Base-by-base conservation (phyloP, 2,888 invertebrate genomes). In the Synergus gifuensis region DNA sequence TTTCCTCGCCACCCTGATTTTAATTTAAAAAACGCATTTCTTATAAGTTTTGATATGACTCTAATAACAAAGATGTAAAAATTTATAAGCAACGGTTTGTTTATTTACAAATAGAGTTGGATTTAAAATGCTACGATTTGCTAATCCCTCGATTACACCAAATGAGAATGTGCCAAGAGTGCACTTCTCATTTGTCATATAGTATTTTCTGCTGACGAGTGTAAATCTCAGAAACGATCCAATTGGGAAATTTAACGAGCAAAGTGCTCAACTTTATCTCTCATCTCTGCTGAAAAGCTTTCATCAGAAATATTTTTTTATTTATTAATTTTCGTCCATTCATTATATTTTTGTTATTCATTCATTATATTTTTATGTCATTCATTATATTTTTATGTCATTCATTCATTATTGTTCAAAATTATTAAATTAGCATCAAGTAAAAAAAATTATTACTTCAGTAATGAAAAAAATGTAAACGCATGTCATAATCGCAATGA, bases 161-260 rank as follows among this genome's bases (percentile, higher is more conserved):
- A 83, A 79, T 79, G 79, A 78, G 79, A 79, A 78, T 79, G 79
- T 77, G 66, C 78, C 46, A 67, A 44, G 67, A 79, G 76, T 77
- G 69, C 76, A 81, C 64, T 66, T 66, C 46, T 46, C 46, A 18
- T 12, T 46, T 16, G 8, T 46, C 22, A 14, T 62, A 28, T 28
- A 62, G 62, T 28, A 28, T 28, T 62, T 62, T 62, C 28, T 62
- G 62, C 62, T 62, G 62, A 62, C 28, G 28, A 28, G 11, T 14
- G 14, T 62, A 22, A 60, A 60, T 22, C 22, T 60, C n/a, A 60
- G 12, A 60, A 60, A 60, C 60, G 60, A 60, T 22, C 22, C 60
- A 60, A 14, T 60, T 60, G 22, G 14, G 60, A 62, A 62, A 62
- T 62, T 62, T 28, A 28, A 28, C 11, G 62, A 28, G 62, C 62